A percentile compares a stretch with the other conserved stretches of the same genome.
Conservation (phyloP, 53 echinoderm and acorn worm species). For the Mesocentrotus franciscanus region DNA sequence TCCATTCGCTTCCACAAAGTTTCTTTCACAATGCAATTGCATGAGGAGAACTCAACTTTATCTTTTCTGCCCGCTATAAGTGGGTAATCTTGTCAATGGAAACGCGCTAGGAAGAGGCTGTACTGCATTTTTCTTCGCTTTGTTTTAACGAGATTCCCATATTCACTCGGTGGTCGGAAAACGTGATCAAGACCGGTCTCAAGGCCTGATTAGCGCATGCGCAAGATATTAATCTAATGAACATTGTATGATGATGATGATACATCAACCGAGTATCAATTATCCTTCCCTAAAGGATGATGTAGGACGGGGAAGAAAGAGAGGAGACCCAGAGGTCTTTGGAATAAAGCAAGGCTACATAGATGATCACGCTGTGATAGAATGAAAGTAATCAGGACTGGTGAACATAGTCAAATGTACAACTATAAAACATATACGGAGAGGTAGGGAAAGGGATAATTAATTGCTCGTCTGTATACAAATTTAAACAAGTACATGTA, state of each 20-base stretch:
- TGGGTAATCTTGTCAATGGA: neutral
- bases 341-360: no score
- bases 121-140: neutral
- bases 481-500: no score
- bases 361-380: no score
- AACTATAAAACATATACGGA: no score
- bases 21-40: no score
- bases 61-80: neutral
- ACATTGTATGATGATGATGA: neutral
- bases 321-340: no score
- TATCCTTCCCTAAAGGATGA: neutral
- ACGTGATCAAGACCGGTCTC: neutral
- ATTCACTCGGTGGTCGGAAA: neutral
- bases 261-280: constrained; percentile 7
- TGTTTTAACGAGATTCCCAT: constrained; percentile 44
- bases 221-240: constrained; percentile 22
- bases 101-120: neutral
- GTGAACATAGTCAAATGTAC: no score
- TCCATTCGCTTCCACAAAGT: no score
- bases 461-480: no score
- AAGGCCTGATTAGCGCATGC: constrained; percentile 23
- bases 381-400: no score
- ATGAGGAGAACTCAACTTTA: no score
- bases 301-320: neutral
- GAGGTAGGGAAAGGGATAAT: no score